Evolutionary conservation across 1,140 invertebrate species (phyloP).

Genomic region (Frieseomelitta varia): DNA sequence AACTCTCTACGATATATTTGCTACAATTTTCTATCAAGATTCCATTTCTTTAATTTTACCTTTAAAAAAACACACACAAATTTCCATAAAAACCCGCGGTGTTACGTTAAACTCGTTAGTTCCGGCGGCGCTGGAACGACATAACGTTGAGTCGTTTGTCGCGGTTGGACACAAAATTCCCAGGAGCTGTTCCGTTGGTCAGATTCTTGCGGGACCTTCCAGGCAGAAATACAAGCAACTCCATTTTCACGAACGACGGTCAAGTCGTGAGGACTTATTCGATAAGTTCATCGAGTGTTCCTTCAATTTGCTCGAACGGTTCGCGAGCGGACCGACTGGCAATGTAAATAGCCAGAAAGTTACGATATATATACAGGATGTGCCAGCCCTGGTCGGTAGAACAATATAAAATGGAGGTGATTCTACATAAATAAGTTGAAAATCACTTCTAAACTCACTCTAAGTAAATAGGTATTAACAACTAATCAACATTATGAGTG

Average conservation of each 20-base stretch:
- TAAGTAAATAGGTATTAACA: too few species aligned
- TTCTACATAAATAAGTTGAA: too few species aligned
- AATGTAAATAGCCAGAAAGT: background rate
- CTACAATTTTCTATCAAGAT: too few species aligned
- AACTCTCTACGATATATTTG: too few species aligned
- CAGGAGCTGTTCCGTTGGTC: background rate
- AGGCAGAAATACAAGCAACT: background rate
- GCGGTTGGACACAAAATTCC: background rate
- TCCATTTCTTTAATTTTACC: background rate
- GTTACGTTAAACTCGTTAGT: background rate
- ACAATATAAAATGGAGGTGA: too few species aligned
- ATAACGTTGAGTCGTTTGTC: background rate
- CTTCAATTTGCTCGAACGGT: background rate
- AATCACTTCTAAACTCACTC: too few species aligned
- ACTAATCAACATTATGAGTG: too few species aligned
- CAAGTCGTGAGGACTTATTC: background rate
- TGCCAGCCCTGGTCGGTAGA: too few species aligned
- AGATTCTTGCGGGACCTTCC: background rate
- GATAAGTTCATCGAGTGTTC: background rate
- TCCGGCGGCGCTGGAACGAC: background rate
- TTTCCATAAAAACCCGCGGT: too few species aligned
- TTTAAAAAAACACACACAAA: background rate
- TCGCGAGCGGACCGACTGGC: background rate
- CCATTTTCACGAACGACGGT: background rate
- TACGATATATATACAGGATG: background rate